These are phyloP conservation scores for Megaceryle alcyon DNA, from an alignment of 2,797 vertebrate species.

Conservation along the genomic window DNA sequence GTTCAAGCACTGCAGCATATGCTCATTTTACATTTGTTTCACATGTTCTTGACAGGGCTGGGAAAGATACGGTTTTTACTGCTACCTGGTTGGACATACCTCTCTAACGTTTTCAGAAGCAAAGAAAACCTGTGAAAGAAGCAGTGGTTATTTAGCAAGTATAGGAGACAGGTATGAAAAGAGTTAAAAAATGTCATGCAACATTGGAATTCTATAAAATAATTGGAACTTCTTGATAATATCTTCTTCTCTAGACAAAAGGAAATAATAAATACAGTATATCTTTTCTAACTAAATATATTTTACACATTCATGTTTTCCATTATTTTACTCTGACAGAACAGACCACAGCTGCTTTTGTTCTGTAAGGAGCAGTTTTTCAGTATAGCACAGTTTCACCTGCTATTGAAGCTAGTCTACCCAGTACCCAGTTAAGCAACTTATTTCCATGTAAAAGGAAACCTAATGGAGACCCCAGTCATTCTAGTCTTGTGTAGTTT, in stretches of 20 bases:
- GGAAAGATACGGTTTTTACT: constrained; percentile 81
- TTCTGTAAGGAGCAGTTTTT: not conserved
- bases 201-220: not conserved
- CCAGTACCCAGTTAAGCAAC: not conserved
- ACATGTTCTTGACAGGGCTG: constrained; percentile 82
- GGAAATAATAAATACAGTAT: not conserved
- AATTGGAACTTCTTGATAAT: not conserved
- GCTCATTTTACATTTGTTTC: not conserved
- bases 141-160: constrained; percentile 79
- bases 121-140: constrained; percentile 78
- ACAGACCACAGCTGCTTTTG: not conserved
- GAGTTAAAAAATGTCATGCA: not conserved
- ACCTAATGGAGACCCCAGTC: not conserved
- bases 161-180: constrained; percentile 84
- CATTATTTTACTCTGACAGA: not conserved
- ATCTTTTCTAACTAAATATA: not conserved
- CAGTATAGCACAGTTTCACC: not conserved
- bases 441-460: not conserved
- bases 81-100: constrained; percentile 86
- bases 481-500: not conserved
- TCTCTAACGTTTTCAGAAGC: constrained; percentile 84
- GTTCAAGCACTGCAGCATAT: not conserved
- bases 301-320: not conserved
- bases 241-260: not conserved
- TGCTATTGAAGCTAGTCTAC: not conserved